Base-by-base conservation (phyloP, 2,888 invertebrate species). In the Dastarcus helophoroides region DNA sequence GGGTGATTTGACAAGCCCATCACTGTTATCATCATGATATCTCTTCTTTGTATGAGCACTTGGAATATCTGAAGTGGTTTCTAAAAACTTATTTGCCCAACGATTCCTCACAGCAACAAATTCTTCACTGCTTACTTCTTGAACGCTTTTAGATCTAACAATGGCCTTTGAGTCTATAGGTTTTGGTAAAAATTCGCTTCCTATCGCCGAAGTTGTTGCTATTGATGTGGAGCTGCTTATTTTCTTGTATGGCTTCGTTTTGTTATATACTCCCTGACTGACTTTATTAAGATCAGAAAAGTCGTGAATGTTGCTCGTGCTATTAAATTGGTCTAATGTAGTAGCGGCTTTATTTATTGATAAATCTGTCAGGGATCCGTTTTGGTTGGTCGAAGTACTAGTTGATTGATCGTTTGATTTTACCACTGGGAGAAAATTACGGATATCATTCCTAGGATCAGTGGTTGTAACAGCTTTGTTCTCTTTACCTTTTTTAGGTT, bases 71-170 rank as follows among this genome's bases (percentile, higher is more conserved):
- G 17, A 3, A 13, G 14, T 12, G 2, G 31, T 19, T 12, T 22
- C 9, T 33, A 24, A 19, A 41, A 53, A 63, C 50, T 62, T 62
- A 22, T 54, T 54, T 4, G 48, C 16, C 64, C 64, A 64, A 44
- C 56, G 54, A 42, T 60, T 57, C 33, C 63, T 46, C 21, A 61
- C 60, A 15, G 40, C 38, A 9, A 50, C 42, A 39, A 52, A 54
- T 42, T 54, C 47, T 51, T 57, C 17, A 42, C 15, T 26, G 9
- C 6, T 19, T 19, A 6, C 7, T 6, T n/a, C 19, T 7, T 6
- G 19, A 7, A 6, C 19, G 7, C 7, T 19, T 7, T 19, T n/a
- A 19, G 19, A n/a, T 19, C n/a, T 19, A 19, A 19, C n/a, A 19
- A 7, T 19, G n/a, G 6, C 19, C 19, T 19, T 19, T 7, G n/a